Percentiles rank a stretch among this genome's conserved stretches.
These are phyloP conservation scores for Nannoperca australis DNA, from an alignment of 2,797 vertebrate genomes.

Conservation along the genomic window DNA sequence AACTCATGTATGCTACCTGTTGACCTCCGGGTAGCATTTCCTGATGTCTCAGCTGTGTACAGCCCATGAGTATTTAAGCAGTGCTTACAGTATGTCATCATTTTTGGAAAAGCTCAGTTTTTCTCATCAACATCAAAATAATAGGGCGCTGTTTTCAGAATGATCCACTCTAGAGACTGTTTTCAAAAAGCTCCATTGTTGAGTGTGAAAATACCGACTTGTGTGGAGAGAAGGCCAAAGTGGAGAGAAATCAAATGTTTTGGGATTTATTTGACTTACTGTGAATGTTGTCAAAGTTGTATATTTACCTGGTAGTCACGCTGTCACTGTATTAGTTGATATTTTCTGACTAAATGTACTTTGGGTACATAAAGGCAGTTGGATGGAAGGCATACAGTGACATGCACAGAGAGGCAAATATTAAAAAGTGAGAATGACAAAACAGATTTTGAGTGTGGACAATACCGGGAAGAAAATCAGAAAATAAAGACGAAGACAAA, in stretches of 20 bases:
- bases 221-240: background rate
- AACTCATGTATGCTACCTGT: conserved; percentile 13
- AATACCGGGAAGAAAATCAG: background rate
- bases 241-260: background rate
- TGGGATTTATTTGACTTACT: background rate
- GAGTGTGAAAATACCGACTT: background rate
- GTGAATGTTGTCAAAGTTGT: background rate
- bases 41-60: background rate
- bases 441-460: conserved; percentile 10
- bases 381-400: background rate
- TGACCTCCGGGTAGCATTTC: conserved; percentile 8
- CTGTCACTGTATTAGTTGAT: background rate
- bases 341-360: background rate
- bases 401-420: conserved; percentile 12
- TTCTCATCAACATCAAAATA: background rate
- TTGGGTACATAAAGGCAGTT: background rate
- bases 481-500: conserved; percentile 20
- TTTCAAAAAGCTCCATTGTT: background rate
- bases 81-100: background rate
- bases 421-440: conserved; percentile 30
- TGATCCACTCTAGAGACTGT: background rate
- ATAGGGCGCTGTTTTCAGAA: background rate
- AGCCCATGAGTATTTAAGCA: background rate
- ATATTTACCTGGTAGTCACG: background rate
- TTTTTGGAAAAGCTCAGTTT: background rate